These are phyloP conservation scores for Malthinus flaveolus DNA, from an alignment of 2,888 invertebrate genomes.

Conservation along the genomic window DNA sequence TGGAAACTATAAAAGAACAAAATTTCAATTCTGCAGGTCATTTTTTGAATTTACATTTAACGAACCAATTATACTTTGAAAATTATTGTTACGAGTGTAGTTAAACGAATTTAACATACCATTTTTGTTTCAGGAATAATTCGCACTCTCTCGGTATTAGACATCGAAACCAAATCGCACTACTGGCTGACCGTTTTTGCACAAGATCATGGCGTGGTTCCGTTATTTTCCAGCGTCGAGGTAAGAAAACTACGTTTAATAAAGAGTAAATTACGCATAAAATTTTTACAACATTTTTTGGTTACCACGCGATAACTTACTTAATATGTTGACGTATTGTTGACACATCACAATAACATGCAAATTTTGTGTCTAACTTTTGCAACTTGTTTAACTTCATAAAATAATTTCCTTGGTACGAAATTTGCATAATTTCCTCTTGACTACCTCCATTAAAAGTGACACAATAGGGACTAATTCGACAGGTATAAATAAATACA, in stretches of 20 bases:
- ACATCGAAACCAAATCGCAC: slow-evolving; percentile 82
- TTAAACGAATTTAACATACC: no score
- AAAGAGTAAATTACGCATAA: neutral
- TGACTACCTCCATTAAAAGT: slow-evolving; percentile 10
- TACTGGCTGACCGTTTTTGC: slow-evolving; percentile 96
- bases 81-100: no score
- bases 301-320: slow-evolving; percentile 2
- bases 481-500: neutral
- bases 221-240: slow-evolving; percentile 81
- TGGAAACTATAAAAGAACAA: no score
- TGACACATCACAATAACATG: slow-evolving; percentile 22
- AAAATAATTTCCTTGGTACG: slow-evolving; percentile 16
- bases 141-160: slow-evolving; percentile 80
- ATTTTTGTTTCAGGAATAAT: slow-evolving; percentile 71
- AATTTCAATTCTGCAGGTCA: no score
- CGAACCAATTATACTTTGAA: no score
- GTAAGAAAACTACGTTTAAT: slow-evolving; percentile 54
- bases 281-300: neutral
- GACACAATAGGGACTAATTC: slow-evolving; percentile 4
- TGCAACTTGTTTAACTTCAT: slow-evolving; percentile 22
- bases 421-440: slow-evolving; percentile 19
- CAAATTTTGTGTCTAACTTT: slow-evolving; percentile 20
- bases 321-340: slow-evolving; percentile 11
- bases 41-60: no score
- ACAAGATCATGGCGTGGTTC: slow-evolving; percentile 88